Evolutionary conservation across 2,888 invertebrate species (phyloP).

Genomic region (Hypomecis punctinalis): DNA sequence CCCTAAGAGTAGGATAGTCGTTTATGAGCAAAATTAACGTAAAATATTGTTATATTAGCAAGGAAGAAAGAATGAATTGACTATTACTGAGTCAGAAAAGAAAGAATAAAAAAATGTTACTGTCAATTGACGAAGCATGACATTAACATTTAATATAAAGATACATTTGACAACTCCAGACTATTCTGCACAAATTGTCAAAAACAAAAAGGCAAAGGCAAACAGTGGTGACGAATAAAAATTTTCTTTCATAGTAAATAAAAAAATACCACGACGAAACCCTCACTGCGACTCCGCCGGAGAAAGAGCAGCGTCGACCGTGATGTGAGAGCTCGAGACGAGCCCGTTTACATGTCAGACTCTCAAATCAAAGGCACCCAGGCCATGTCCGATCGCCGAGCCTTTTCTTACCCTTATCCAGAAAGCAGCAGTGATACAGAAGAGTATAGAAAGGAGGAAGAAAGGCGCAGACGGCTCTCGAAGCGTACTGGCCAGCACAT

Average conservation of each 20-base stretch:
- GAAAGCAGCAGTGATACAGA: constrained; percentile 95
- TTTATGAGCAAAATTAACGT: too few species aligned
- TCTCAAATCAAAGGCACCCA: constrained; percentile 69
- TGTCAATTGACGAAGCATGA: too few species aligned
- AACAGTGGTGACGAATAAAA: constrained; percentile 17
- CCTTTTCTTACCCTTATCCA: constrained; percentile 79
- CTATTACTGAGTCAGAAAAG: too few species aligned
- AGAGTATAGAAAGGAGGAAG: constrained; percentile 90
- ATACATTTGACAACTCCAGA: too few species aligned
- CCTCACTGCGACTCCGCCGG: constrained; percentile 44
- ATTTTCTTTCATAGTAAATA: constrained; percentile 28
- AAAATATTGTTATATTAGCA: too few species aligned
- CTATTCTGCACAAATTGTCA: background rate
- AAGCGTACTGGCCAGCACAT: constrained; percentile 72
- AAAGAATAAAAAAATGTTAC: too few species aligned
- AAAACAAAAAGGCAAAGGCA: constrained; percentile 10
- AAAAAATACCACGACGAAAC: constrained; percentile 37
- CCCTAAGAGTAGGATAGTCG: too few species aligned
- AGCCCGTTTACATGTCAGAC: constrained; percentile 77
- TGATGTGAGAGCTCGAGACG: constrained; percentile 75
- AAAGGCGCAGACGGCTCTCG: constrained; percentile 86
- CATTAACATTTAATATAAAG: too few species aligned
- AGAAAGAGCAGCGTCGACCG: constrained; percentile 61
- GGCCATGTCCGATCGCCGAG: constrained; percentile 75
- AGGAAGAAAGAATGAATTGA: too few species aligned